These are phyloP conservation scores for Pseudococcus longispinus DNA, from an alignment of 2,888 invertebrate species.

Conservation along the genomic window DNA sequence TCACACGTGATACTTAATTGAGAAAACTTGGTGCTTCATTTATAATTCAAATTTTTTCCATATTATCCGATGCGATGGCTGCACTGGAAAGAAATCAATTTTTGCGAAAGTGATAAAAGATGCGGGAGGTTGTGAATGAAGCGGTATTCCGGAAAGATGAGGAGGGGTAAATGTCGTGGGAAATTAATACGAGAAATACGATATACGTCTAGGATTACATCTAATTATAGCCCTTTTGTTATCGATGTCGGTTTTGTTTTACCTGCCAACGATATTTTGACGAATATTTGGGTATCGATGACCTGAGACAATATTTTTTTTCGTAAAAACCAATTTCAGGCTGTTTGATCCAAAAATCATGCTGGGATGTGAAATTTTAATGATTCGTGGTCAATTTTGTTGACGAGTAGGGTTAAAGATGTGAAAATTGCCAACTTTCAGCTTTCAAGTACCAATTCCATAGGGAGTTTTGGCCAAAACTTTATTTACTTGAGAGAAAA, in stretches of 20 bases:
- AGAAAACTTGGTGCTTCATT: not conserved
- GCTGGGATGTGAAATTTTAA: no score
- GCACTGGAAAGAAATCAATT: conserved; percentile 46
- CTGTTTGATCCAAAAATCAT: no score
- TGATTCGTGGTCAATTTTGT: not conserved
- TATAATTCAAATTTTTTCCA: not conserved
- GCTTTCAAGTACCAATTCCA: not conserved
- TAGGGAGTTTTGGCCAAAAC: not conserved
- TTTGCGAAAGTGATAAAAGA: not conserved
- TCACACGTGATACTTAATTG: not conserved
- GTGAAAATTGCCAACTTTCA: not conserved
- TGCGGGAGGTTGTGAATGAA: not conserved
- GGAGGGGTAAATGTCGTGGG: not conserved
- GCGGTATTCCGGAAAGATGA: not conserved
- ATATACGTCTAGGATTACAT: not conserved
- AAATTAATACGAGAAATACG: not conserved
- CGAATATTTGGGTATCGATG: not conserved
- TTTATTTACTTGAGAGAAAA: not conserved
- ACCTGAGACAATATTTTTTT: not conserved
- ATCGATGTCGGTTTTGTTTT: not conserved
- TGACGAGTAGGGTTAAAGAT: not conserved
- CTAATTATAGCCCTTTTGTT: not conserved
- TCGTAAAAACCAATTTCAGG: no score
- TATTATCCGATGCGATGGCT: not conserved
- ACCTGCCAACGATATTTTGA: not conserved